A percentile compares a stretch with the other conserved stretches of the same genome.
Evolutionary conservation across 2,797 vertebrate species (phyloP).

Genomic region (Hippoglossus hippoglossus): DNA sequence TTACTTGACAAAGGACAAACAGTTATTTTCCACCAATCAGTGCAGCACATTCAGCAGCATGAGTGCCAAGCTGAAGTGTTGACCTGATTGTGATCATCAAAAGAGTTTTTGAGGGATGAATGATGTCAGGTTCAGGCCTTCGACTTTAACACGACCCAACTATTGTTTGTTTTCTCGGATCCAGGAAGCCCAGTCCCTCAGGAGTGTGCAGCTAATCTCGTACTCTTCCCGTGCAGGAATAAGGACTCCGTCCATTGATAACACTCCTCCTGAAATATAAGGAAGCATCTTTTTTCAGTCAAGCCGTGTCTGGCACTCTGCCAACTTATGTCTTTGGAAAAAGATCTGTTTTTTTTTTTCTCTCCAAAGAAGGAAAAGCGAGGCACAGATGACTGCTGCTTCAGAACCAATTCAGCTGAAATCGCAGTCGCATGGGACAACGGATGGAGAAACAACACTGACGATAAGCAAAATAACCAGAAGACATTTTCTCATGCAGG

Average conservation of each 20-base stretch:
- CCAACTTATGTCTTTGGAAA: conserved; percentile 17
- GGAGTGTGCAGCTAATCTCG: conserved; percentile 44
- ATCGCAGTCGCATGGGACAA: background rate
- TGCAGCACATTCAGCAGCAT: background rate
- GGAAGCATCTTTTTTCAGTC: conserved; percentile 36
- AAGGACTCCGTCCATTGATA: conserved; percentile 22
- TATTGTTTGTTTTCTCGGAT: conserved; percentile 44
- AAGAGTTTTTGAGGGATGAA: background rate
- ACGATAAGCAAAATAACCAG: conserved; percentile 9
- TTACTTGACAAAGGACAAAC: background rate
- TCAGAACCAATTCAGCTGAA: conserved; percentile 23
- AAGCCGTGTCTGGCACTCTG: conserved; percentile 2
- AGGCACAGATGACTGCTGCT: conserved; percentile 15
- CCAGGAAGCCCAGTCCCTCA: conserved; percentile 51
- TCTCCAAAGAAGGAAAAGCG: conserved; percentile 10
- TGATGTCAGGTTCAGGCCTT: background rate
- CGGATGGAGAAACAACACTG: conserved; percentile 3
- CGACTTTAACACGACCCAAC: conserved; percentile 23
- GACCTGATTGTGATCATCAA: background rate
- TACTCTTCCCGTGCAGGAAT: conserved; percentile 54
- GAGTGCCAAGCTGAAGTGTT: background rate
- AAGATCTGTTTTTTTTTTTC: conserved; percentile 21
- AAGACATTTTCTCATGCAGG: conserved; percentile 15
- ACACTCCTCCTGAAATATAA: conserved; percentile 24
- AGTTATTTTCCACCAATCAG: background rate